Evolutionary conservation across 2,113 vertebrate species (phyloP), one percentile per base, ranked within the genome.

Genomic region (Ammodytes dubius): DNA sequence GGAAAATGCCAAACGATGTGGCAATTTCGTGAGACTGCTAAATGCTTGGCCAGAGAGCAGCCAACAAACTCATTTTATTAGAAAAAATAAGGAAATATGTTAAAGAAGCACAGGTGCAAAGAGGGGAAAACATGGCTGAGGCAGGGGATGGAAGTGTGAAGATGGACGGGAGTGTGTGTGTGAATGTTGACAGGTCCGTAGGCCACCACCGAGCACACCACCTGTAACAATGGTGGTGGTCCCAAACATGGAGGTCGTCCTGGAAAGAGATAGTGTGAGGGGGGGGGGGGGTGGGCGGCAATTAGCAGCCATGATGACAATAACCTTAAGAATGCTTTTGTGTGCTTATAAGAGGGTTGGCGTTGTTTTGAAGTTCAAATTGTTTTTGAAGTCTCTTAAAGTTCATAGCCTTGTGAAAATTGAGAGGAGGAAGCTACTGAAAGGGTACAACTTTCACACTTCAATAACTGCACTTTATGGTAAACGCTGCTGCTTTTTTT

Each of bases 171-270:
- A 35, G 52, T 67, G 46, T 71, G 71, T 71, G 71, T 87, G 88
- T 84, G 35, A 45, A 71, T 65, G 75, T 57, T 73, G 79, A 86
- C 82, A 61, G 77, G 75, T 91, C 80, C 82, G 42, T 0, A 37
- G 69, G 76, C 85, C 79, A 73, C 89, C 82, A 64, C 3, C 52
- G 81, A 63, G 79, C 39, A 19, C 19, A 19, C 74, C 82, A 81
- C 87, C 74, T 88, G 69, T 63, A 87, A 72, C 75, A 84, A 19
- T 70, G 52, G 77, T 42, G 92, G 87, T 90, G 90, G 85, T 86
- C 89, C 89, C 85, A 72, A 72, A 68, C 67, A 40, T 79, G 86
- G 78, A 88, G 85, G 74, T 85, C 63, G 27, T 47, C 43, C 60
- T 52, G 46, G 54, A 83, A 27, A 42, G 49, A 54, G 58, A 19